Conservation (phyloP, 1,140 invertebrate species). For the Galendromus occidentalis region DNA sequence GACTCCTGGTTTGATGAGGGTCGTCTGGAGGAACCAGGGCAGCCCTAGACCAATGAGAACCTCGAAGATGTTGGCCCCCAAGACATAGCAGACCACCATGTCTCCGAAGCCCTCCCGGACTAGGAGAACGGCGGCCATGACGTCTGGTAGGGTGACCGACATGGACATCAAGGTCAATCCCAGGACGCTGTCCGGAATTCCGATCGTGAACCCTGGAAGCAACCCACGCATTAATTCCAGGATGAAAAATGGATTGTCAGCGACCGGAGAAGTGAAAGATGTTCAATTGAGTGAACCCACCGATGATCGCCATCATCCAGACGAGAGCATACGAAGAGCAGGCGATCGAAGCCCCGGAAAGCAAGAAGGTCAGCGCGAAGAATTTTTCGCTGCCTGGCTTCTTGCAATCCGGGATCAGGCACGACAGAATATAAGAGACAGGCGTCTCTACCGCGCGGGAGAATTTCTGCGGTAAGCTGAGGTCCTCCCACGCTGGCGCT, state of each 20-base stretch:
- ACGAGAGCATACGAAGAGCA: constrained; percentile 84
- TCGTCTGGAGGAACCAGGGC: constrained; percentile 91
- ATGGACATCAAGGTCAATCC: constrained; percentile 84
- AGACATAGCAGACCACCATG: constrained; percentile 95
- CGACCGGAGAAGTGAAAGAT: too few relatives aligned
- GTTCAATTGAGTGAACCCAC: too few relatives aligned
- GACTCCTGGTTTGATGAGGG: constrained; percentile 58
- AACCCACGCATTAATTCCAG: too few relatives aligned
- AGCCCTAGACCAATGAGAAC: constrained; percentile 84
- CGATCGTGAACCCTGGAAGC: constrained; percentile 58
- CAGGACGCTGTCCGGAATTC: constrained; percentile 89
- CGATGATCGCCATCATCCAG: constrained; percentile 54
- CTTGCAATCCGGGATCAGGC: constrained; percentile 20
- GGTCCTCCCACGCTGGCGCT: too few relatives aligned
- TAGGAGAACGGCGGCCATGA: constrained; percentile 68
- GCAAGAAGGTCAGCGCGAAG: constrained; percentile 67
- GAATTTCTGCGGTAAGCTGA: neutral
- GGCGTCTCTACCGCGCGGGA: constrained; percentile 54
- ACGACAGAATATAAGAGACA: constrained; percentile 31
- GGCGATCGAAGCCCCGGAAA: constrained; percentile 81
- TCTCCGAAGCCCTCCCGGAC: constrained; percentile 82
- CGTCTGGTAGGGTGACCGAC: constrained; percentile 84
- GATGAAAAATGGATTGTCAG: too few relatives aligned
- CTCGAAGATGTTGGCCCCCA: constrained; percentile 98
- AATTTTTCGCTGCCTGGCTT: constrained; percentile 29